Conservation (phyloP, 2,797 vertebrate genomes). For the Hypotaenidia okinawae region DNA sequence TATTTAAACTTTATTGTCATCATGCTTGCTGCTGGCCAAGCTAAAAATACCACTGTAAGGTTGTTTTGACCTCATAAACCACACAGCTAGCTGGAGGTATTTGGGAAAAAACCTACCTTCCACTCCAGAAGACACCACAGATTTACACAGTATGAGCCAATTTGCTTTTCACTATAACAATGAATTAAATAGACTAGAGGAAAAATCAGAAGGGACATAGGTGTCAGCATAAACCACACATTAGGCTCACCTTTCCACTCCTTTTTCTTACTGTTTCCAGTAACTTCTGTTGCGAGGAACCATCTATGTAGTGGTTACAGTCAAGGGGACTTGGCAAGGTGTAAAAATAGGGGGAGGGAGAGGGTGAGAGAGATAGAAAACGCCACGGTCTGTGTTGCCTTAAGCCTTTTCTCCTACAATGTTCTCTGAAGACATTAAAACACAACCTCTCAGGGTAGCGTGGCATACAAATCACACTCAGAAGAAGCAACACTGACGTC, state of each 20-base stretch:
- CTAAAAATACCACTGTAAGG: constrained; percentile 47
- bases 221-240: background rate
- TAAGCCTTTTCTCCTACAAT: background rate
- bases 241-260: background rate
- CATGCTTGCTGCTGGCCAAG: background rate
- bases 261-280: background rate
- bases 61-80: constrained; percentile 47
- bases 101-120: background rate
- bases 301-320: background rate
- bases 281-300: background rate
- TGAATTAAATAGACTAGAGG: background rate
- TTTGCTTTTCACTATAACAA: background rate
- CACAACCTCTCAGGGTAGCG: background rate
- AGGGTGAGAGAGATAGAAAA: background rate
- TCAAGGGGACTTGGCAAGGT: background rate
- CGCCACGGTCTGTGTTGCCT: background rate
- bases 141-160: background rate
- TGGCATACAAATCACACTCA: background rate
- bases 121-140: background rate
- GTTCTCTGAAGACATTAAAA: background rate
- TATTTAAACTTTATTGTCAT: constrained; percentile 23
- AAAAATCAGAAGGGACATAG: background rate
- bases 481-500: background rate
- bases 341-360: background rate
- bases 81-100: background rate